Base-by-base conservation (phyloP, 2,113 vertebrate genomes). In the Poeciliopsis retropinna region DNA sequence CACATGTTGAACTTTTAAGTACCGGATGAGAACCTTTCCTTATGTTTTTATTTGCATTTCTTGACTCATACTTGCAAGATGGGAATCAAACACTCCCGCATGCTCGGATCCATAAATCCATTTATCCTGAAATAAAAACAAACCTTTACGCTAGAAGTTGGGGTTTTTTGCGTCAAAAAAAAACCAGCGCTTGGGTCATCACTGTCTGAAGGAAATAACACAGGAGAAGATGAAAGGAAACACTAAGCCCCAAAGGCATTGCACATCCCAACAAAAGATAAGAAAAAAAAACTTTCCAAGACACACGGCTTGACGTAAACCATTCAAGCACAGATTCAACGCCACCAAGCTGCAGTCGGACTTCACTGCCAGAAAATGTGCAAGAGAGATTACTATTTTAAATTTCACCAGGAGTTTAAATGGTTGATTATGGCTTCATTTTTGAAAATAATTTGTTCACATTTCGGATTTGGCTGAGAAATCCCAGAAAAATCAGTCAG, bases 401-500 rank as follows among this genome's bases (percentile, higher is more conserved):
- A 60, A 8, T 22, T 13, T 57, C 7, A 34, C 51, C 5, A 7
- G 12, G 28, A 60, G 27, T 25, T 54, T 4, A 32, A 57, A 69
- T 72, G 22, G 25, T 25, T 54, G 1, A 32, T 47, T 70, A 72
- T 51, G 73, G 28, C 10, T 76, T 14, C 30, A 15, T 13, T 37
- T 9, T 37, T 31, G 22, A 62, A 57, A 1, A 71, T 31, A 6
- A 0, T 28, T 5, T 4, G 65, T 81, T 89, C 81, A 85, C 79
- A 80, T 87, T 82, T 76, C 0, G 12, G 80, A 51, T 68, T 1
- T 64, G 30, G 72, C 32, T 84, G 64, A 37, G 27, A 6, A n/a
- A 19, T 28, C 22, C 2, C 1, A 13, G 34, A 60, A 81, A 61
- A 90, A 0, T 88, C 66, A 14, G 22, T 91, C 82, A 0, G 72